A percentile compares a stretch with the other conserved stretches of the same genome.
Conservation (phyloP, 1,140 invertebrate species). For the Saxidomus purpurata region DNA sequence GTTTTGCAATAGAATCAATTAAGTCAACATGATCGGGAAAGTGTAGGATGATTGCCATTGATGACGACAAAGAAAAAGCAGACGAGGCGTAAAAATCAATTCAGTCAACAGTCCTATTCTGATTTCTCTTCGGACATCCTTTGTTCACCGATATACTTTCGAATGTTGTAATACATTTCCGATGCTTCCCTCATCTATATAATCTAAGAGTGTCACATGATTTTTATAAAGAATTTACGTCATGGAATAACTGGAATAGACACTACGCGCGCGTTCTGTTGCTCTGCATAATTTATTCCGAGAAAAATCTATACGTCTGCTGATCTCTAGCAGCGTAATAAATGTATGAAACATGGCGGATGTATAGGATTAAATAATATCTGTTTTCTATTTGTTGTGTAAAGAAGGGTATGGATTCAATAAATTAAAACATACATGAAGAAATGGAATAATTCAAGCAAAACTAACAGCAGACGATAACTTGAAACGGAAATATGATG, state of each 20-base stretch:
- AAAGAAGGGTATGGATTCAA: background rate
- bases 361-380: background rate
- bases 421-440: background rate
- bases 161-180: background rate
- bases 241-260: background rate
- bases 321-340: background rate
- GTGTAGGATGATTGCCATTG: background rate
- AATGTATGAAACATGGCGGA: slow-evolving; percentile 49
- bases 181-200: background rate
- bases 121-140: background rate
- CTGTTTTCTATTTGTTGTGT: background rate
- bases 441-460: background rate
- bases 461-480: background rate
- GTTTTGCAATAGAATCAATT: background rate
- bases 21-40: background rate
- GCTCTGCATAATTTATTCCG: slow-evolving; percentile 47
- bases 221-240: background rate
- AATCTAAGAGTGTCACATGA: background rate
- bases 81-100: background rate
- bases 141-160: background rate
- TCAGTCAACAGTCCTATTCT: background rate
- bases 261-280: background rate
- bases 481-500: slow-evolving; percentile 21
- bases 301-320: slow-evolving; percentile 42
- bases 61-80: background rate